These are phyloP conservation scores for Epiblema foenella DNA, from an alignment of 2,888 invertebrate genomes.

Conservation along the genomic window DNA sequence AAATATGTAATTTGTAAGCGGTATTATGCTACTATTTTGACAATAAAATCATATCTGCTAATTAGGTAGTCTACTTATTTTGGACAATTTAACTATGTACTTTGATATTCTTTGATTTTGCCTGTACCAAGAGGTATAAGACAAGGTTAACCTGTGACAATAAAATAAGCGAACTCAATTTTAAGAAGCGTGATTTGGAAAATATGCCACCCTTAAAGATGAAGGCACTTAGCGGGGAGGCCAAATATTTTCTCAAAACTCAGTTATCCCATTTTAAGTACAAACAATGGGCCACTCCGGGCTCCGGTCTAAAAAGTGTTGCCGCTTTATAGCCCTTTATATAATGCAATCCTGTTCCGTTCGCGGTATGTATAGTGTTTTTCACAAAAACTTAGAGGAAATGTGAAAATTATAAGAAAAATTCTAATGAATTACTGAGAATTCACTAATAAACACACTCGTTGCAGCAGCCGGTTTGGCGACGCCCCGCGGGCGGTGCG, in stretches of 20 bases:
- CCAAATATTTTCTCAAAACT: constrained; percentile 40
- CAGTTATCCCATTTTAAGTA: constrained; percentile 36
- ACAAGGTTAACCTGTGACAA: neutral
- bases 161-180: constrained; percentile 4
- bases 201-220: constrained; percentile 17
- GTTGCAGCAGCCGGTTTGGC: too few species aligned
- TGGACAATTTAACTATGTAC: neutral
- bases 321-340: constrained; percentile 31
- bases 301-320: constrained; percentile 24
- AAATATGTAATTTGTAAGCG: neutral
- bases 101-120: neutral
- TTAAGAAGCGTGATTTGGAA: constrained; percentile 29
- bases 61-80: neutral
- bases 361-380: too few species aligned
- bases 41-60: neutral
- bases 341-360: too few species aligned
- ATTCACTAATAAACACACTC: too few species aligned
- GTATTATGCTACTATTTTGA: neutral
- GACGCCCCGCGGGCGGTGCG: too few species aligned
- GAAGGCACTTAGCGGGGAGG: constrained; percentile 30
- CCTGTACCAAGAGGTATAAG: neutral
- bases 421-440: too few species aligned
- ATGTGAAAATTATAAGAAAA: too few species aligned
- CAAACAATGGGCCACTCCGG: constrained; percentile 35
- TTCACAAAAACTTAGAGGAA: too few species aligned